Evolutionary conservation across 2,888 invertebrate species (phyloP).

Genomic region (Drosophila leonis): DNA sequence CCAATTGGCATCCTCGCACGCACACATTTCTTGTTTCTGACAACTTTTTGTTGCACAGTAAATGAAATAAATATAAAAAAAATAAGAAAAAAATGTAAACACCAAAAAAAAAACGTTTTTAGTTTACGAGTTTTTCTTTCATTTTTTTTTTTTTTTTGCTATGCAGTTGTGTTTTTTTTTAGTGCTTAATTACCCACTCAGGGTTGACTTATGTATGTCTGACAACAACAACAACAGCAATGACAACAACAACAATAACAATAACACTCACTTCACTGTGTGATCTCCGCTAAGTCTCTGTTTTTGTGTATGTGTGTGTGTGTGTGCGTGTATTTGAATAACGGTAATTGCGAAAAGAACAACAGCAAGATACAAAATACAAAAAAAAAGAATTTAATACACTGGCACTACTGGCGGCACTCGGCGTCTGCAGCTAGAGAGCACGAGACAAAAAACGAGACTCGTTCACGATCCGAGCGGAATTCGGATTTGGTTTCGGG

Average conservation of each 20-base stretch:
- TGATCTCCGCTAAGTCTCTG: conserved; percentile 37
- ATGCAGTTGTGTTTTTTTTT: conserved; percentile 26
- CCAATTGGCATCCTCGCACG: conserved; percentile 45
- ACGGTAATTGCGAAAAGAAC: conserved; percentile 66
- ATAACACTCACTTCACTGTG: conserved; percentile 76
- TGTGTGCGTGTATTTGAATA: conserved; percentile 45
- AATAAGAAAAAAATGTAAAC: conserved; percentile 34
- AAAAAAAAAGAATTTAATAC: conserved; percentile 53
- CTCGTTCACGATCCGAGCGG: conserved; percentile 53
- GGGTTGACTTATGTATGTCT: conserved; percentile 41
- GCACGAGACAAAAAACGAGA: conserved; percentile 64
- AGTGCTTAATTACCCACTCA: conserved; percentile 29
- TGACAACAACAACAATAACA: conserved; percentile 33
- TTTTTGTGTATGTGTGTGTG: background rate
- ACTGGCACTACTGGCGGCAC: conserved; percentile 56
- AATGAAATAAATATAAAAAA: conserved; percentile 33
- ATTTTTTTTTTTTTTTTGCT: conserved; percentile 23
- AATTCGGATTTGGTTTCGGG: conserved; percentile 43
- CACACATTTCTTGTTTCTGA: conserved; percentile 29
- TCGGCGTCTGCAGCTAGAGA: conserved; percentile 34
- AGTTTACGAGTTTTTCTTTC: conserved; percentile 18
- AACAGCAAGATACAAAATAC: conserved; percentile 41
- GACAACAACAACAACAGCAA: conserved; percentile 45
- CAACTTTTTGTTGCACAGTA: conserved; percentile 35
- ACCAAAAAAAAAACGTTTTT: conserved; percentile 23